Evolutionary conservation across 2,797 vertebrate genomes (phyloP), one percentile per base, ranked within the genome.

Genomic region (Enteromius treurensis): DNA sequence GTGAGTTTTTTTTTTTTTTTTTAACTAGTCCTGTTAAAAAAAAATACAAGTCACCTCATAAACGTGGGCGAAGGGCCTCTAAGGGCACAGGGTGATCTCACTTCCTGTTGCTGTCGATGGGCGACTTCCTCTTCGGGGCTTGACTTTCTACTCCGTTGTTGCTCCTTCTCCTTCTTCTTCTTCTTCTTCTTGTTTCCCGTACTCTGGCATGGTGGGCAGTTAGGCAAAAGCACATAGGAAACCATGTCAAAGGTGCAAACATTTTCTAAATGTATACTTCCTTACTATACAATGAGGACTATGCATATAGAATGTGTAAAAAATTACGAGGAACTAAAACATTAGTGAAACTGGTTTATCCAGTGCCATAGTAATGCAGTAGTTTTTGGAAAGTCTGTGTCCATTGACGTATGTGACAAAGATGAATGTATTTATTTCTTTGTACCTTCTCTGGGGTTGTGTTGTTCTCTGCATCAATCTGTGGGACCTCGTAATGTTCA

Each of bases 161-260:
- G 37, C 62, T 78, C 89, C 91, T 93, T 89, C 89, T 84, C 92
- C 60, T 62, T 64, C 26, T 32, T 64, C 94, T 95, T 80, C 91
- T 93, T 89, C 89, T 84, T 92, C 60, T 64, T 64, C 26, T 32
- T 64, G 26, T 64, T 64, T 91, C 93, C 94, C 85, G 93, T 90
- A 90, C 78, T 92, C 95, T 96, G 89, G 84, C 88, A 89, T 82
- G 90, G 90, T 91, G 89, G 90, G 84, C 40, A 70, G 40, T 14
- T 64, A 32, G 5, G 9, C 5, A 34, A 77, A 79, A 34, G 58
- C 42, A 62, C 71, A 42, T 23, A 47, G 45, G 69, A 45, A 7
- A 45, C 6, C 14, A 73, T n/a, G 77, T 42, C 5, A 86, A 17
- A 73, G 19, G 47, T 55, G 62, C 47, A 58, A 76, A 34, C 5